A percentile compares a stretch with the other conserved stretches of the same genome.
Evolutionary conservation across 2,797 vertebrate genomes (phyloP).

Genomic region (Microctenopoma lineatum): DNA sequence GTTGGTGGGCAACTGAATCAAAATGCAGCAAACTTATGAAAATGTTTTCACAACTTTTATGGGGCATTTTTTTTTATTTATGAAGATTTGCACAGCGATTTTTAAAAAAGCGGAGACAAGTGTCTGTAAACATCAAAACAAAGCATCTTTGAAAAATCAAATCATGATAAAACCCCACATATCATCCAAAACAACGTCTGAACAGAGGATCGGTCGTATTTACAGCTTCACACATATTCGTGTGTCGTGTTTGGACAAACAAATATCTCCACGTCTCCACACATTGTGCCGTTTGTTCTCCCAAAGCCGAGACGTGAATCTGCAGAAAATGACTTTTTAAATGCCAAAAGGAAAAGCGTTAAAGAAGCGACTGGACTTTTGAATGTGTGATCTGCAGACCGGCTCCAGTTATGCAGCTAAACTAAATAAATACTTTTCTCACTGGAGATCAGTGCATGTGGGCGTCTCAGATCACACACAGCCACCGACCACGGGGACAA

Average conservation of each 20-base stretch:
- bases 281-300: conserved; percentile 13
- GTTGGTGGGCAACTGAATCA: neutral
- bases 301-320: neutral
- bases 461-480: conserved; percentile 39
- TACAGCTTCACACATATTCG: conserved; percentile 36
- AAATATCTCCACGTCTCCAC: conserved; percentile 20
- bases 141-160: conserved; percentile 28
- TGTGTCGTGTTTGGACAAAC: neutral
- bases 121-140: conserved; percentile 61
- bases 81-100: conserved; percentile 24
- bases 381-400: conserved; percentile 36
- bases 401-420: conserved; percentile 35
- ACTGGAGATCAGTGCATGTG: conserved; percentile 65
- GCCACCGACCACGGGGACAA: neutral
- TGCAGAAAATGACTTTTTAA: neutral
- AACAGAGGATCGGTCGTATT: conserved; percentile 41
- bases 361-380: neutral
- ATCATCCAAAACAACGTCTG: conserved; percentile 31
- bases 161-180: conserved; percentile 35
- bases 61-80: conserved; percentile 11
- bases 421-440: conserved; percentile 71
- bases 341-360: too few species aligned
- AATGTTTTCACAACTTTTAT: conserved; percentile 28
- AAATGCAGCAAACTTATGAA: conserved; percentile 33
- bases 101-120: neutral